Percentiles rank a stretch among this genome's conserved stretches.
These are phyloP conservation scores for Adelges cooleyi DNA, from an alignment of 1,140 invertebrate species.

Conservation along the genomic window DNA sequence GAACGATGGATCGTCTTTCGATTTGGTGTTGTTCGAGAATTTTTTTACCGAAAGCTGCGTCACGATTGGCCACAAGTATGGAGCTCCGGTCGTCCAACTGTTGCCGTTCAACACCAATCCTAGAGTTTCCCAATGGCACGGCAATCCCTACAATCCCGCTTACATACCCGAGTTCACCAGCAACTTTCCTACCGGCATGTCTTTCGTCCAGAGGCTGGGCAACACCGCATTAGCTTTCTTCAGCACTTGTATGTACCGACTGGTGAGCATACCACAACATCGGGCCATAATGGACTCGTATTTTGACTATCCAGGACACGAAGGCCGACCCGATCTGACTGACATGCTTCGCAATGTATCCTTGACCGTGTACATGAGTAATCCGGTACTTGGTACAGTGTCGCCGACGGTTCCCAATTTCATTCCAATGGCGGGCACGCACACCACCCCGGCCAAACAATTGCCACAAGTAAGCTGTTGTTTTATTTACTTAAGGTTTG, in stretches of 20 bases:
- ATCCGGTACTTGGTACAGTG: constrained; percentile 33
- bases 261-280: constrained; percentile 24
- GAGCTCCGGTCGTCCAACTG: constrained; percentile 1
- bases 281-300: constrained; percentile 18
- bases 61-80: constrained; percentile 31
- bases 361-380: constrained; percentile 32
- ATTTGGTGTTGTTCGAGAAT: neutral
- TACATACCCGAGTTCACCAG: constrained; percentile 30
- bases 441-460: constrained; percentile 36
- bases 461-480: constrained; percentile 29
- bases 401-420: constrained; percentile 41
- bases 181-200: constrained; percentile 1
- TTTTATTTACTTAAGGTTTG: too few species aligned
- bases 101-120: neutral
- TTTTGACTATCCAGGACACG: constrained; percentile 30
- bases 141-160: constrained; percentile 29
- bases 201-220: constrained; percentile 16
- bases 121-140: constrained; percentile 31
- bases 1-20: neutral
- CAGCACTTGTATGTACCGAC: neutral
- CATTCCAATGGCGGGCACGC: constrained; percentile 48
- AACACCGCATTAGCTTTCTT: constrained; percentile 5
- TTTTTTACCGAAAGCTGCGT: constrained; percentile 21
- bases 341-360: constrained; percentile 30
- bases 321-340: constrained; percentile 29